These are phyloP conservation scores for Zeuzera pyrina DNA, from an alignment of 2,888 invertebrate species.

Conservation along the genomic window DNA sequence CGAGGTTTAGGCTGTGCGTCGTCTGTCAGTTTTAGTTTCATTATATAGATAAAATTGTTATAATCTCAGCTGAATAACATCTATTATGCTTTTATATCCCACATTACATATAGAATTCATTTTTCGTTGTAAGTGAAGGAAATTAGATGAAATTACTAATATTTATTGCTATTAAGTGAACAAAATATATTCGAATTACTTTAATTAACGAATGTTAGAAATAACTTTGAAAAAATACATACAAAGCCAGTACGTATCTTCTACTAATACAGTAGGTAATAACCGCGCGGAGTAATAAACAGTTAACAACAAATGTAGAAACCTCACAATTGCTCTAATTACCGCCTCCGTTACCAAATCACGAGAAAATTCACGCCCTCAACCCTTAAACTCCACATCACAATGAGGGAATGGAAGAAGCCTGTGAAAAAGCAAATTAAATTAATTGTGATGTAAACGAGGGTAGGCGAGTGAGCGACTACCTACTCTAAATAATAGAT, in stretches of 20 bases:
- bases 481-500: slow-evolving; percentile 57
- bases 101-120: too few species aligned
- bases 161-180: too few species aligned
- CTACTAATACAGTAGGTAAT: slow-evolving; percentile 38
- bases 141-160: too few species aligned
- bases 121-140: too few species aligned
- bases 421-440: slow-evolving; percentile 71
- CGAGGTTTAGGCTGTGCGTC: too few species aligned
- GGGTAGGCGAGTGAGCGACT: slow-evolving; percentile 44
- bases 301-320: slow-evolving; percentile 61
- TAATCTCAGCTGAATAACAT: too few species aligned
- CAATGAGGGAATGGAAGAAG: slow-evolving; percentile 64
- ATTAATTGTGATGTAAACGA: slow-evolving; percentile 70
- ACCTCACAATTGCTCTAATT: slow-evolving; percentile 66
- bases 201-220: too few species aligned
- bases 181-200: too few species aligned
- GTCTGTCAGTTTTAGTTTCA: too few species aligned
- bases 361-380: slow-evolving; percentile 66
- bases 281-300: slow-evolving; percentile 47
- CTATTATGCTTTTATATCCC: too few species aligned
- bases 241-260: slow-evolving; percentile 31
- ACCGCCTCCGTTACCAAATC: slow-evolving; percentile 64
- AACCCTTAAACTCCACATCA: slow-evolving; percentile 45
- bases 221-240: too few species aligned
- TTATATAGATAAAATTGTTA: too few species aligned